Conservation (phyloP, 2,888 invertebrate genomes). For the Oscheius onirici region DNA sequence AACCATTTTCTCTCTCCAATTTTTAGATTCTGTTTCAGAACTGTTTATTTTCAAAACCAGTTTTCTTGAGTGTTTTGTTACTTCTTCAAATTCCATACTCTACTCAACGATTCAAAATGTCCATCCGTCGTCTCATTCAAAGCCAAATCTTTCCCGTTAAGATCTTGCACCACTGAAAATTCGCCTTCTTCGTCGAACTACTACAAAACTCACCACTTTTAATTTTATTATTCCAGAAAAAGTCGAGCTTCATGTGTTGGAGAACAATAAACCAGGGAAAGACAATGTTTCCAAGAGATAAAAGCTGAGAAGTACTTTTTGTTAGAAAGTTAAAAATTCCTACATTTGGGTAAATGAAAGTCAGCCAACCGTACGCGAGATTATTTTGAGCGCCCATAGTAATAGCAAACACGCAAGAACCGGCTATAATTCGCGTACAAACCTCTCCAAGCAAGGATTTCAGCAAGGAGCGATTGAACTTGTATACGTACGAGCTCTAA, state of each 20-base stretch:
- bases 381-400: neutral
- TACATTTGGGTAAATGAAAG: constrained; percentile 5
- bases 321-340: neutral
- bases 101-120: neutral
- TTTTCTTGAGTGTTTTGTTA: too few species aligned
- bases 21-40: too few species aligned
- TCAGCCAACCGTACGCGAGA: neutral
- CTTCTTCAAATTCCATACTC: neutral
- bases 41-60: too few species aligned
- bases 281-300: neutral
- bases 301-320: neutral
- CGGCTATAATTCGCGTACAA: neutral
- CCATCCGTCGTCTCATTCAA: neutral
- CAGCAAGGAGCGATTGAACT: constrained; percentile 6
- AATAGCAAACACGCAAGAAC: neutral
- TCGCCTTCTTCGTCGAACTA: too few species aligned
- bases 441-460: neutral
- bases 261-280: neutral
- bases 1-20: too few species aligned
- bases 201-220: too few species aligned
- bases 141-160: neutral
- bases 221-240: too few species aligned
- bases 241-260: neutral
- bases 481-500: neutral
- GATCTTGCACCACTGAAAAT: neutral